Conservation (phyloP, 2,888 invertebrate genomes). For the Apamea epomidion region DNA sequence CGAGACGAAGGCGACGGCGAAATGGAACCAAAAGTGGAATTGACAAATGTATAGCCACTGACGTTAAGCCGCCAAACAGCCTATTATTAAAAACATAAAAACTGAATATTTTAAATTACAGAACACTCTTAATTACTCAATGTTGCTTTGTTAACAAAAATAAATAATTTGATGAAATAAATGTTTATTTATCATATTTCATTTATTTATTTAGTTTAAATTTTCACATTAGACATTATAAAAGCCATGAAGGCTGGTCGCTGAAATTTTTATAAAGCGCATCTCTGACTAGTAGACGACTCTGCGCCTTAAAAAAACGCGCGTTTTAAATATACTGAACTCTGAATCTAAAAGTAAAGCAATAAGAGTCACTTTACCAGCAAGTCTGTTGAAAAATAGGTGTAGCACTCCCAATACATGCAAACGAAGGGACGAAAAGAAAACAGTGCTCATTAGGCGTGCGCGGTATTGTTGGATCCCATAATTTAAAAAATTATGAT, state of each 20-base stretch:
- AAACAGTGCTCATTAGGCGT: too few relatives aligned
- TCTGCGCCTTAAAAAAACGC: background rate
- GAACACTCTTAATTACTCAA: background rate
- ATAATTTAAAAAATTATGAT: background rate
- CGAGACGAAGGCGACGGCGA: background rate
- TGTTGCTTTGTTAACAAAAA: background rate
- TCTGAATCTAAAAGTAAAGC: background rate
- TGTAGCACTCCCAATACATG: background rate
- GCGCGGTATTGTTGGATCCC: background rate
- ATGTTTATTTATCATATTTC: background rate
- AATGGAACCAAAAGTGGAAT: background rate
- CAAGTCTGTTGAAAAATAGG: background rate
- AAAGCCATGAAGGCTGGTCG: background rate
- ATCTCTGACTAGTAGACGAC: background rate
- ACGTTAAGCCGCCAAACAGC: background rate
- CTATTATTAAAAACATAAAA: background rate
- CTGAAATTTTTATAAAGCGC: background rate
- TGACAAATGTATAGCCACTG: background rate
- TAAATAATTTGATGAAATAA: background rate
- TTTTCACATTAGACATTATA: background rate
- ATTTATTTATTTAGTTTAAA: background rate
- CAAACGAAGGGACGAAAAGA: background rate
- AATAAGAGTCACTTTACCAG: background rate
- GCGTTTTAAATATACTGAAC: background rate
- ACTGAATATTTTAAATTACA: background rate